A percentile compares a stretch with the other conserved stretches of the same genome.
phyloP scores from a whole-genome alignment of 2,113 vertebrate genomes.

The Spea multiplicata region DNA sequence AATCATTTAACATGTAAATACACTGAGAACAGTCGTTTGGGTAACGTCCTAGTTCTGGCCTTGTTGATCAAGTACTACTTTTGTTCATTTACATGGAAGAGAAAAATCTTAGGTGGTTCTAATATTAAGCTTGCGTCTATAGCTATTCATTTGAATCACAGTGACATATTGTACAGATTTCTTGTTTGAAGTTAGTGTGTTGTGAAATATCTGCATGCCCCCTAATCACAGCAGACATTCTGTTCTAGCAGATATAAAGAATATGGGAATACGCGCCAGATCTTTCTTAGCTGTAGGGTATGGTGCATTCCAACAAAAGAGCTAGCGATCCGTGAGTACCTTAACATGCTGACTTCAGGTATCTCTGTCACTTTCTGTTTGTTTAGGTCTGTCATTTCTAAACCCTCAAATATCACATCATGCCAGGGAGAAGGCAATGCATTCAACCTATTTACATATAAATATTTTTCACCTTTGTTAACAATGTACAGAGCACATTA shows the following conservation, averaged over 20 bases:
- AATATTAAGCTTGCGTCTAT: neutral
- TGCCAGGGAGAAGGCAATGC: slow-evolving; percentile 11
- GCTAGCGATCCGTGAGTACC: slow-evolving; percentile 19
- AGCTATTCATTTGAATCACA: neutral
- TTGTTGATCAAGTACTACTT: no score
- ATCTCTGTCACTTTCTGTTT: slow-evolving; percentile 27
- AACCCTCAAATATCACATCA: slow-evolving; percentile 20
- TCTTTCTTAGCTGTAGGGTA: slow-evolving; percentile 31
- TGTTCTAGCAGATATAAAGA: neutral
- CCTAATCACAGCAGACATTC: neutral
- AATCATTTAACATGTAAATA: no score
- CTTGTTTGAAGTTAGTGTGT: neutral
- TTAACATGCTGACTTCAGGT: slow-evolving; percentile 21
- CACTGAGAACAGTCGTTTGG: no score
- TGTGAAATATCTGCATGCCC: neutral
- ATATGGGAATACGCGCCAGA: neutral
- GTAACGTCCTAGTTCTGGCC: no score
- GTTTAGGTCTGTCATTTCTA: neutral
- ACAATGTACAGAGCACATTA: no score
- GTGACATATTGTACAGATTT: neutral
- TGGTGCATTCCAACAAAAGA: slow-evolving; percentile 12
- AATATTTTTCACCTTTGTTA: slow-evolving; percentile 1
- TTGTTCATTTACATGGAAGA: no score
- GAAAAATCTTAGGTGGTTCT: no score
- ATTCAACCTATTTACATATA: neutral